Evolutionary conservation across 2,113 vertebrate genomes (phyloP).

Genomic region (Psittacula cyanocephala): DNA sequence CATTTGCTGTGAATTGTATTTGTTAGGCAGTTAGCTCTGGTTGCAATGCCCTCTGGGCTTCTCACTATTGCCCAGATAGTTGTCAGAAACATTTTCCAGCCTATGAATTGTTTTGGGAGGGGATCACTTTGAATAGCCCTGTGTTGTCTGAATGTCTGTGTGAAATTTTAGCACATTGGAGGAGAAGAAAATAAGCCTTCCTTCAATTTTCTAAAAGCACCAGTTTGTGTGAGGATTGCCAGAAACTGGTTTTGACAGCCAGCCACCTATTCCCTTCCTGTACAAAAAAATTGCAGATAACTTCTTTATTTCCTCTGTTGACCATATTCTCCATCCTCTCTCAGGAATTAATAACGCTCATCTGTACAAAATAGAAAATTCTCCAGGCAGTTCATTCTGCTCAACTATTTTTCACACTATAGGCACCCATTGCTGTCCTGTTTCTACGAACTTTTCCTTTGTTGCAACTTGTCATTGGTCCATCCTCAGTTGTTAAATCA

Average conservation of each 20-base stretch:
- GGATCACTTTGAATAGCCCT: neutral
- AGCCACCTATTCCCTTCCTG: neutral
- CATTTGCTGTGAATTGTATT: neutral
- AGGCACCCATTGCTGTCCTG: neutral
- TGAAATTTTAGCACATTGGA: neutral
- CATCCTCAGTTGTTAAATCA: neutral
- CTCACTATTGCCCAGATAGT: neutral
- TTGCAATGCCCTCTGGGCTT: neutral
- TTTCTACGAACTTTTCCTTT: neutral
- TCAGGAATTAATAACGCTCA: slow-evolving; percentile 21
- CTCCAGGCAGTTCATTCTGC: slow-evolving; percentile 9
- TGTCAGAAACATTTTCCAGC: neutral
- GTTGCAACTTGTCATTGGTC: neutral
- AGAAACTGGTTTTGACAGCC: neutral
- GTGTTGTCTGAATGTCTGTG: neutral
- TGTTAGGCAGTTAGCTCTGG: neutral
- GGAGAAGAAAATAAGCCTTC: neutral
- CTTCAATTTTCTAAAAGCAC: neutral
- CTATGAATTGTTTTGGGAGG: neutral
- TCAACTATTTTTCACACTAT: neutral
- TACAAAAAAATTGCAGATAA: neutral
- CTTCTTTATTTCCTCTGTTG: slow-evolving; percentile 1
- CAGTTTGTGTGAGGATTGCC: neutral
- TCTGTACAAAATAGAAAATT: neutral
- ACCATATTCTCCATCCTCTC: neutral